Percentiles rank a stretch among this genome's conserved stretches.
phyloP scores from a whole-genome alignment of 1,140 invertebrate genomes.

The Leptoteleia sp. region DNA sequence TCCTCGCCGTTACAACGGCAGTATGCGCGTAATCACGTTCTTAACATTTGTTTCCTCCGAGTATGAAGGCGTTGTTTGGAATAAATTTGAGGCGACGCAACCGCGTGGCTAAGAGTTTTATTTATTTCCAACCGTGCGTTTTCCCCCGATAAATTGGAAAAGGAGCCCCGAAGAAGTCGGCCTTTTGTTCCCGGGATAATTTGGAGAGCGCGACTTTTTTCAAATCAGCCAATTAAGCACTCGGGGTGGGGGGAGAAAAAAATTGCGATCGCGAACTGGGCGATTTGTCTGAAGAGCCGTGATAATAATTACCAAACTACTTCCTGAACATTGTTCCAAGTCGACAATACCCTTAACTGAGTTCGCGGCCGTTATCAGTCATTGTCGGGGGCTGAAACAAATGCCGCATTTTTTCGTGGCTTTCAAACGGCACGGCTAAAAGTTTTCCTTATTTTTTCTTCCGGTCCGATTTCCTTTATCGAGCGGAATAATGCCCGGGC shows the following conservation, averaged over 20 bases:
- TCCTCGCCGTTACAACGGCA: slow-evolving; percentile 39
- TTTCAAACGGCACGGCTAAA: slow-evolving; percentile 16
- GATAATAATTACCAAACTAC: slow-evolving; percentile 48
- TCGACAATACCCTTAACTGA: slow-evolving; percentile 28
- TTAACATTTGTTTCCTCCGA: slow-evolving; percentile 51
- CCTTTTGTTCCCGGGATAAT: no score
- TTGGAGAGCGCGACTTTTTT: slow-evolving; percentile 5
- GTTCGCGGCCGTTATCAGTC: slow-evolving; percentile 36
- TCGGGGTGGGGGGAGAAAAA: no score
- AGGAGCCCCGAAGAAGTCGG: no score
- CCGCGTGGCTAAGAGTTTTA: slow-evolving; percentile 22
- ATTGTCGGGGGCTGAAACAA: slow-evolving; percentile 45
- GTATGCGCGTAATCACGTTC: slow-evolving; percentile 51
- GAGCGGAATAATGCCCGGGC: slow-evolving; percentile 41
- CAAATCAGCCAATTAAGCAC: slow-evolving; percentile 30
- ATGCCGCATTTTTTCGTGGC: slow-evolving; percentile 29
- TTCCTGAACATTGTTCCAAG: slow-evolving; percentile 39
- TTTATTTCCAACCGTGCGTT: not conserved
- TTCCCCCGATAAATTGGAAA: no score
- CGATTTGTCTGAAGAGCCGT: slow-evolving; percentile 11
- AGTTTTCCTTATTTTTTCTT: slow-evolving; percentile 43
- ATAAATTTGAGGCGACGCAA: slow-evolving; percentile 10
- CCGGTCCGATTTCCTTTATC: slow-evolving; percentile 32
- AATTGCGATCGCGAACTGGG: slow-evolving; percentile 1
- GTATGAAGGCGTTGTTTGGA: slow-evolving; percentile 9